Base-by-base conservation (phyloP, 2,797 vertebrate genomes). In the Acanthurus leucopareius region DNA sequence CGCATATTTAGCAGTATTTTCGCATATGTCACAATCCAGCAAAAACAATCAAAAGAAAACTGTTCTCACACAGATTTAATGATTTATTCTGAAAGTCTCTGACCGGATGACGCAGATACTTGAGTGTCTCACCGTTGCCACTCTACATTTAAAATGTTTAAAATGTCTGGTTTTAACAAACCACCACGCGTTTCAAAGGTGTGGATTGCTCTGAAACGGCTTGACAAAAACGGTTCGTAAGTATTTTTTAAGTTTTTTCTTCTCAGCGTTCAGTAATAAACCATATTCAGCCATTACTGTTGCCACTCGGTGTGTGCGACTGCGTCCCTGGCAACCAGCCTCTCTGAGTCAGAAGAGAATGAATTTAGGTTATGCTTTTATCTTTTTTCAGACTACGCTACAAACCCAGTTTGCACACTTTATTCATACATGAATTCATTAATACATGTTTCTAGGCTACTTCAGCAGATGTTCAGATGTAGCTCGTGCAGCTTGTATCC, bases 191-290 rank as follows among this genome's bases (percentile, higher is more conserved):
- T 10, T 0, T 70, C 72, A 8, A 90, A 89, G 48, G 32, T 16
- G 28, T 94, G 94, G 93, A 77, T 94, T 67, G 87, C 85, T 7
- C 62, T 94, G 69, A 91, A 56, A 53, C 86, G 92, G 4, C 86
- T 94, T 0, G 93, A 94, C 75, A 79, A 77, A 64, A 79, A 93
- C 47, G 94, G 94, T 94, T 70, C 4, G 93, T 93, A 45, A 0
- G 1, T 77, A n/a, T 61, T 83, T 16, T 56, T 2, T 42, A 1
- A 48, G 11, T 68, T 25, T 49, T 45, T 42, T 20, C 49, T 3
- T 54, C 8, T 15, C 58, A n/a, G 1, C 0, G 2, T 2, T 44
- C 11, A 10, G 8, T n/a, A 16, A 20, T 6, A 1, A 0, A n/a
- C 48, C 13, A 4, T 40, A 22, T 45, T 42, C 14, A n/a, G 10